phyloP scores from a whole-genome alignment of 2,113 vertebrate species.

The Pteropus alecto region DNA sequence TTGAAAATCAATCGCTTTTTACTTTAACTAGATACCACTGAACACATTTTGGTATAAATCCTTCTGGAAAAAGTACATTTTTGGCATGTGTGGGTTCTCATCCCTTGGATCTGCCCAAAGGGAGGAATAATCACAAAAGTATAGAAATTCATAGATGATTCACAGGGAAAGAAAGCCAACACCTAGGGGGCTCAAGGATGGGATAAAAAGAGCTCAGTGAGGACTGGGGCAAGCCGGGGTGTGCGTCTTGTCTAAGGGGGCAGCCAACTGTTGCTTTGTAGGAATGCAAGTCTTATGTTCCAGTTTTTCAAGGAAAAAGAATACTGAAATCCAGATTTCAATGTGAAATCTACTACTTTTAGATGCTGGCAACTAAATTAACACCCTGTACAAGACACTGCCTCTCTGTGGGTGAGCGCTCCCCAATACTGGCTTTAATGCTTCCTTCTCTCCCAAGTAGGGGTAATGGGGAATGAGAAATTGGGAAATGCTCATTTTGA shows the following conservation, averaged over 20 bases:
- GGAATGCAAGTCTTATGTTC: not conserved
- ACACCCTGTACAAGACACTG: not conserved
- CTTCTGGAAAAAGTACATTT: not conserved
- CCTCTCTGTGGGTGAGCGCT: accelerated
- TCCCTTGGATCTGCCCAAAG: not conserved
- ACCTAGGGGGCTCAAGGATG: not conserved
- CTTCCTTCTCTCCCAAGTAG: not conserved
- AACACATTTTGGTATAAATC: not conserved
- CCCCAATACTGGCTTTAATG: not conserved
- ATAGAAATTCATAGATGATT: not conserved
- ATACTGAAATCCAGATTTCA: not conserved
- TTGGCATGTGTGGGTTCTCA: not conserved
- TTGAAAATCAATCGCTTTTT: not conserved
- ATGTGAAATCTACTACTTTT: not conserved
- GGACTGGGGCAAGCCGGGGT: accelerated
- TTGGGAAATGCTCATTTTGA: not conserved
- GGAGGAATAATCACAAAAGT: not conserved
- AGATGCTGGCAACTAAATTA: not conserved
- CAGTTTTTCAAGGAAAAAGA: not conserved
- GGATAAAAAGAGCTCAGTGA: not conserved
- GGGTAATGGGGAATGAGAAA: not conserved
- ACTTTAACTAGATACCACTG: not conserved
- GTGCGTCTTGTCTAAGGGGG: not conserved
- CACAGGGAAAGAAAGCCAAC: not conserved
- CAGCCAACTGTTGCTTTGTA: not conserved